Conservation (phyloP, 1,140 invertebrate species). For the Centruroides sculpturatus region DNA sequence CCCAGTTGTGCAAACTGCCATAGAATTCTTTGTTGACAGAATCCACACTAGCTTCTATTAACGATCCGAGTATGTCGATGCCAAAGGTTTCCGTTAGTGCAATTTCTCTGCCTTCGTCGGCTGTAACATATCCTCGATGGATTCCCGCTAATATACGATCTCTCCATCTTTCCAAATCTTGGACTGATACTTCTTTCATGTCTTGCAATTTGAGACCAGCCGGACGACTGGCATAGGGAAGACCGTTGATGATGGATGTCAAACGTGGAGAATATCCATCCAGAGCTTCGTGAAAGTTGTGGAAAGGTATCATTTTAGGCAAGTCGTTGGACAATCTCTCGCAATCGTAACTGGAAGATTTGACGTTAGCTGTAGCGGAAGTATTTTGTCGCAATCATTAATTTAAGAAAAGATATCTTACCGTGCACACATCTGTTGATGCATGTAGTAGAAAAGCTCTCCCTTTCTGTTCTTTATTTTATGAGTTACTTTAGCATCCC, state of each 20-base stretch:
- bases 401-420: not conserved
- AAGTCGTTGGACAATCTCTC: conserved; percentile 35
- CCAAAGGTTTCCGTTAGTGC: conserved; percentile 37
- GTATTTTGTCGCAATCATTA: not conserved
- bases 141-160: conserved; percentile 59
- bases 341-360: conserved; percentile 28
- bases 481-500: conserved; percentile 4
- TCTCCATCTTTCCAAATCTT: conserved; percentile 36
- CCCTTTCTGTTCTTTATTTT: conserved; percentile 18
- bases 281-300: conserved; percentile 26
- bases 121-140: conserved; percentile 42
- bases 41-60: conserved; percentile 53
- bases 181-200: conserved; percentile 18
- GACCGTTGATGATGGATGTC: conserved; percentile 42
- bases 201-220: conserved; percentile 33
- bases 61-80: conserved; percentile 63
- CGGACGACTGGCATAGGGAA: conserved; percentile 43
- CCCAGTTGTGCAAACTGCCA: conserved; percentile 51
- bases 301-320: conserved; percentile 27
- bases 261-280: conserved; percentile 45
- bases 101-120: conserved; percentile 23
- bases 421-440: conserved; percentile 20
- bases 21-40: conserved; percentile 51
- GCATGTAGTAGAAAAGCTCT: conserved; percentile 24
- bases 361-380: too few species aligned